phyloP scores from a whole-genome alignment of 2,113 vertebrate genomes.

The Lophura nycthemera region DNA sequence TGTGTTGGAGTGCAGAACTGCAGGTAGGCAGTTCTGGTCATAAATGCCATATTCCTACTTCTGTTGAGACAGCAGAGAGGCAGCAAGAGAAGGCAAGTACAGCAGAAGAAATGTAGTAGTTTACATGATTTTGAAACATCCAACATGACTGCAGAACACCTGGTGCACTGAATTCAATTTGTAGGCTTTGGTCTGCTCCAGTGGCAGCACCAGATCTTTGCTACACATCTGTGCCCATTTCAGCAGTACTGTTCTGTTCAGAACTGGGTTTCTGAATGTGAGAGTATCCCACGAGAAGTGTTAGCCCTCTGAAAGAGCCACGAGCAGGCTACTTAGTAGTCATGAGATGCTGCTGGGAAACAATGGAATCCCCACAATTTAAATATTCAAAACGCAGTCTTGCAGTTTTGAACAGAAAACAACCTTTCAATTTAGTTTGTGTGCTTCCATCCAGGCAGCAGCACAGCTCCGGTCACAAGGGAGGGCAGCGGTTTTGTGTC shows the following conservation, averaged over 20 bases:
- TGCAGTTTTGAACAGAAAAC: slow-evolving; percentile 7
- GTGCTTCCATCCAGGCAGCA: not conserved
- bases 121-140: not conserved
- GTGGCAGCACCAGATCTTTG: not conserved
- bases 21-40: not conserved
- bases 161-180: not conserved
- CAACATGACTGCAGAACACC: not conserved
- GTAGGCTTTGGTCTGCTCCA: not conserved
- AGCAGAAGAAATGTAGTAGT: not conserved
- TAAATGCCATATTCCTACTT: not conserved
- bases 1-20: not conserved
- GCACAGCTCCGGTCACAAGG: not conserved
- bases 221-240: not conserved
- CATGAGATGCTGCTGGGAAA: slow-evolving; percentile 11
- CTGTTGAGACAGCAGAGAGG: not conserved
- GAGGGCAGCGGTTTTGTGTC: not conserved
- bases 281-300: not conserved
- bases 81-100: not conserved
- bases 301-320: not conserved
- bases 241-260: not conserved
- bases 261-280: not conserved
- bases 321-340: not conserved
- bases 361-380: not conserved
- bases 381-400: not conserved
- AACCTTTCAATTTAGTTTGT: not conserved